Evolutionary conservation across 2,888 invertebrate species (phyloP), one percentile per base, ranked within the genome.

Genomic region (Hesperia comma): DNA sequence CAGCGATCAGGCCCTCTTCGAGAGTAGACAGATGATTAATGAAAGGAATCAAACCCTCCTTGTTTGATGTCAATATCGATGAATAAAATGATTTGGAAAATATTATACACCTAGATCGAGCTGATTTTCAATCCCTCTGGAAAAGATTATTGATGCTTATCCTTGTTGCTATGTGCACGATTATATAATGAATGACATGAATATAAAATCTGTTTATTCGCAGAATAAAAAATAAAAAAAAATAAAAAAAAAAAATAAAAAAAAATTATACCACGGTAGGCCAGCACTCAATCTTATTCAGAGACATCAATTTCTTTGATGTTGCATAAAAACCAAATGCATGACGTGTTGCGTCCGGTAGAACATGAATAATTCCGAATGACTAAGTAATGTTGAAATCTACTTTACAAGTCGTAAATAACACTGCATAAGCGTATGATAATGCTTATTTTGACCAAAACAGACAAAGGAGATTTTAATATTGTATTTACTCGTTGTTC

Each of bases 351-450:
- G 17, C 19, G 49, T 49, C 49, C 49, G 49, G 19, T 49, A 17
- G 15, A 55, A 56, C 40, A 53, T 53, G 53, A 61, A 61, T 64
- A 66, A 68, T 64, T 64, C 60, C 32, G 62, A 61, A 40, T 61
- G 51, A 40, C 19, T 37, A 61, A 61, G 21, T 53, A 40, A 51
- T 53, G n/a, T 3, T 6, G 10, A n/a, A 21, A 46, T 40, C 56
- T 49, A 49, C 19, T 19, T 49, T 49, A 19, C 19, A 49, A 19
- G 19, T 19, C 49, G 49, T 49, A 49, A 49, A 49, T 19, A 49
- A 49, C 10, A 19, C 49, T 49, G 49, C 17, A 10, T 49, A 19
- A 4, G 19, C 49, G 3, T 19, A 19, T 49, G 10, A 10, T 49
- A 49, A 19, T 37, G 3, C 12, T 37, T 49, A 46, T 46, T 46